Evolutionary conservation across 2,113 vertebrate genomes (phyloP).

Genomic region (Mastomys coucha): DNA sequence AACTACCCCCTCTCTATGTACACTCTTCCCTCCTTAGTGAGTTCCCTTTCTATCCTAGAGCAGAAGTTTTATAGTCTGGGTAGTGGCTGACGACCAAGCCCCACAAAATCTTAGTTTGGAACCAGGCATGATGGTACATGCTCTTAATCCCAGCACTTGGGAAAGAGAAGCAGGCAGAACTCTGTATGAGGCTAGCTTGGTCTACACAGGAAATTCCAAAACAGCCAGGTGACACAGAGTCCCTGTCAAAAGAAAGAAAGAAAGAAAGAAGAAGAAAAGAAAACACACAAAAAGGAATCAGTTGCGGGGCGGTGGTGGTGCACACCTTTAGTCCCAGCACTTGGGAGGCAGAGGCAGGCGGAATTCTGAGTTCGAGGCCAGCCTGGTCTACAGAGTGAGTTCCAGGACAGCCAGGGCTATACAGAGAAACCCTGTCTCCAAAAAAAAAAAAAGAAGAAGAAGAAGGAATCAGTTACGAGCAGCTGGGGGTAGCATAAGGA

Average conservation of each 20-base stretch:
- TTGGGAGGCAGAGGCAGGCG: too few relatives aligned
- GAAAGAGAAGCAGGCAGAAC: background rate
- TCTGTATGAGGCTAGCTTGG: background rate
- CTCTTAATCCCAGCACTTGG: background rate
- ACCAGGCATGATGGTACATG: background rate
- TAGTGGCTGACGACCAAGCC: background rate
- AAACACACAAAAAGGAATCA: background rate
- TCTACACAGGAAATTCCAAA: background rate
- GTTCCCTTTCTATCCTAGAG: background rate
- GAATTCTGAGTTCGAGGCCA: too few relatives aligned
- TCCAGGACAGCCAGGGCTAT: too few relatives aligned
- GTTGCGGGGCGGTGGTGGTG: too few relatives aligned
- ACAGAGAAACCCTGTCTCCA: too few relatives aligned
- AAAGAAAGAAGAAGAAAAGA: background rate
- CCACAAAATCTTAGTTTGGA: background rate
- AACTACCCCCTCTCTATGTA: background rate
- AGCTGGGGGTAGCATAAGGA: background rate
- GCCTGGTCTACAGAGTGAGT: too few relatives aligned
- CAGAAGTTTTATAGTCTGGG: background rate
- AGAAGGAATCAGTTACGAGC: background rate
- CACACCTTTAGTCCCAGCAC: too few relatives aligned
- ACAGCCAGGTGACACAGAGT: background rate
- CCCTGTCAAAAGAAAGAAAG: background rate
- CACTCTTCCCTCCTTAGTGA: too few relatives aligned
- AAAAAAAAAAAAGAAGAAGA: background rate